These are phyloP conservation scores for Sebastes hubbsi DNA, from an alignment of 2,797 vertebrate species.

Conservation along the genomic window DNA sequence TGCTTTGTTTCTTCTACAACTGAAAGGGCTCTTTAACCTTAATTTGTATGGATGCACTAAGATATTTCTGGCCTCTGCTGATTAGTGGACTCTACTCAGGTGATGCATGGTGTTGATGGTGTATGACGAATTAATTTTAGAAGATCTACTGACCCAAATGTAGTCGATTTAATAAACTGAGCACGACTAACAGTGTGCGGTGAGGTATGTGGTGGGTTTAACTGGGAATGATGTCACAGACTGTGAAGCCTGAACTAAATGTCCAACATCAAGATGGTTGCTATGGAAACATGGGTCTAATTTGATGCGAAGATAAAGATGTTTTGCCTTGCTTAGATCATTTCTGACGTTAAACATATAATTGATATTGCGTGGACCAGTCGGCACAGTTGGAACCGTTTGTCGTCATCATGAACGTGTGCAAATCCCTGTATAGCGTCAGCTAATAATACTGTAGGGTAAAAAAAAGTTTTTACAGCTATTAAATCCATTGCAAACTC, in stretches of 20 bases:
- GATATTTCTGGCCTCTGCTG: neutral
- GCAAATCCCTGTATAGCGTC: neutral
- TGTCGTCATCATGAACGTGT: neutral
- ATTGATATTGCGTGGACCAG: neutral
- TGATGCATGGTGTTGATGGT: neutral
- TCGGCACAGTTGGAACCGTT: neutral
- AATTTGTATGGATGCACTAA: neutral
- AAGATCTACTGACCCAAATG: neutral
- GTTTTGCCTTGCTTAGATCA: neutral
- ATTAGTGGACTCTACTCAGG: neutral
- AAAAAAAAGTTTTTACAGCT: constrained; percentile 24
- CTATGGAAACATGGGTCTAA: neutral
- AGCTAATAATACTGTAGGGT: constrained; percentile 8
- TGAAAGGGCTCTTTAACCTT: neutral
- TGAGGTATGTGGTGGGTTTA: neutral
- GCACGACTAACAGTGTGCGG: neutral
- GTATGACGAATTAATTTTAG: neutral
- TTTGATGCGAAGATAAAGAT: neutral
- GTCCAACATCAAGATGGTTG: neutral
- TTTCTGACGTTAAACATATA: neutral
- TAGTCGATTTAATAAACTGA: neutral
- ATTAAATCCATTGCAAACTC: constrained; percentile 31
- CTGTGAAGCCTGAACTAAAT: neutral
- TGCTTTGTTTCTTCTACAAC: neutral
- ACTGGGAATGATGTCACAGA: neutral